Evolutionary conservation across 2,113 vertebrate genomes (phyloP).

Genomic region (Anarhynchus alexandrinus): DNA sequence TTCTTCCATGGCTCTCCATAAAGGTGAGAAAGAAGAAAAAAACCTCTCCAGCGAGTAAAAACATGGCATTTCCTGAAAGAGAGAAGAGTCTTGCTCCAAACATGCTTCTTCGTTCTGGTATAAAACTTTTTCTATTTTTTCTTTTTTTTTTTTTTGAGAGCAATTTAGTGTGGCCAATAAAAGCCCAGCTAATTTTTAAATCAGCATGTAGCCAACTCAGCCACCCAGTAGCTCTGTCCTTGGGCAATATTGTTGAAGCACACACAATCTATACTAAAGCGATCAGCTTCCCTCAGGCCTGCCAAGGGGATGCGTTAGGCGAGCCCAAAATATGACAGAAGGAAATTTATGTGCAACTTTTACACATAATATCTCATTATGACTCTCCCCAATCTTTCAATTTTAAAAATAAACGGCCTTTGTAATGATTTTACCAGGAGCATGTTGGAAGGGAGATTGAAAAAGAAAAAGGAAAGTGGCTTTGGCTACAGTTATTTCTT

Average conservation of each 20-base stretch:
- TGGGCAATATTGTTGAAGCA: constrained; percentile 81
- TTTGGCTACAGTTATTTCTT: constrained; percentile 62
- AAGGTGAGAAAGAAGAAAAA: background rate
- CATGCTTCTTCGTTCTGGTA: constrained; percentile 43
- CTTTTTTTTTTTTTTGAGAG: constrained; percentile 20
- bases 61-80: background rate
- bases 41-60: background rate
- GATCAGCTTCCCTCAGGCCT: constrained; percentile 79
- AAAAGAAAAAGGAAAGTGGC: constrained; percentile 72
- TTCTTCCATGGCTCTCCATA: background rate
- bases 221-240: constrained; percentile 81
- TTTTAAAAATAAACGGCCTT: constrained; percentile 85
- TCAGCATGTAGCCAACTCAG: constrained; percentile 83
- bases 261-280: constrained; percentile 86
- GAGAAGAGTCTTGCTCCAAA: constrained; percentile 51
- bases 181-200: constrained; percentile 84
- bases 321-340: constrained; percentile 84
- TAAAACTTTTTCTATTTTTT: constrained; percentile 43
- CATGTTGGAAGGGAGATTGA: constrained; percentile 77
- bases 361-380: constrained; percentile 89
- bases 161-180: constrained; percentile 79
- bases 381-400: constrained; percentile 86
- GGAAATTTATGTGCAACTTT: constrained; percentile 89
- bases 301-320: constrained; percentile 78
- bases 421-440: constrained; percentile 85